These are phyloP conservation scores for Papio anubis DNA, from an alignment of 2,113 vertebrate genomes.

Conservation along the genomic window DNA sequence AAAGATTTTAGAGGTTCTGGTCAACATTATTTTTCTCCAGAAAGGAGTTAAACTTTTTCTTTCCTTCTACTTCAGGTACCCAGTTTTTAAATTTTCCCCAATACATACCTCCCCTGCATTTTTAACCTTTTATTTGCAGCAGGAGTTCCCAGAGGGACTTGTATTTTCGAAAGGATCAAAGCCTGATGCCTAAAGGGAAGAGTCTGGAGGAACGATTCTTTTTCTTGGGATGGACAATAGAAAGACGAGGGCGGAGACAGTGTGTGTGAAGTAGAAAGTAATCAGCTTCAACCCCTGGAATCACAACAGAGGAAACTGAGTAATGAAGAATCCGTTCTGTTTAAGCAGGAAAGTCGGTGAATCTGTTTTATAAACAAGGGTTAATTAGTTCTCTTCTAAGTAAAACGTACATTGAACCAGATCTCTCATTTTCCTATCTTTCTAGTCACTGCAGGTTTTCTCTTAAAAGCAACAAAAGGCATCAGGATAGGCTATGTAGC, in stretches of 20 bases:
- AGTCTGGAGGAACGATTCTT: background rate
- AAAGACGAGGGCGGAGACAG: background rate
- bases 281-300: background rate
- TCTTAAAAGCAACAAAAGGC: background rate
- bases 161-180: background rate
- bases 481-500: background rate
- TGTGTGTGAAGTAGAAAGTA: fast-evolving
- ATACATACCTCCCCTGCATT: background rate
- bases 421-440: background rate
- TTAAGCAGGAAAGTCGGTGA: background rate
- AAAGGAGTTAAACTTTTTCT: background rate
- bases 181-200: background rate
- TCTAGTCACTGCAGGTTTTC: background rate
- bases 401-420: background rate
- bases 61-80: background rate
- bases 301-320: background rate
- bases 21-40: background rate
- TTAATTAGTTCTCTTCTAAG: background rate
- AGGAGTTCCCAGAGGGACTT: background rate
- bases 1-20: background rate
- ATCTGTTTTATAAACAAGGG: background rate
- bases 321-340: background rate
- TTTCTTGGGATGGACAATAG: background rate
- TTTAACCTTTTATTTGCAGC: background rate
- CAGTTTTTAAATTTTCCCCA: background rate